phyloP scores from a whole-genome alignment of 2,113 vertebrate genomes.

The Galemys pyrenaicus region DNA sequence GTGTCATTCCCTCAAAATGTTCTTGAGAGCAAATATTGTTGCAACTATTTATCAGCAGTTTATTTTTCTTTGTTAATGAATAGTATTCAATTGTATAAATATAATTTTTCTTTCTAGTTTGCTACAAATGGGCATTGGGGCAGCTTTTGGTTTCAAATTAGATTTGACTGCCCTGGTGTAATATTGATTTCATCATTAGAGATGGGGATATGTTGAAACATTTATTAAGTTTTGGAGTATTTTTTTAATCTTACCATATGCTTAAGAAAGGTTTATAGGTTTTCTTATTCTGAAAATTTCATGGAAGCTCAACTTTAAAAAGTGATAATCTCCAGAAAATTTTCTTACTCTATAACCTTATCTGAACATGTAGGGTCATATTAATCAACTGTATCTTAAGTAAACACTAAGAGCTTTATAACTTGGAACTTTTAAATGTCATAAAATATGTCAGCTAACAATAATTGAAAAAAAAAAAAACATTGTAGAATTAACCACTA shows the following conservation, averaged over 20 bases:
- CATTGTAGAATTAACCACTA: background rate
- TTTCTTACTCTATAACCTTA: background rate
- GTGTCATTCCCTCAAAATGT: background rate
- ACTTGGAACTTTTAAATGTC: background rate
- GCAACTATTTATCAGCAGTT: background rate
- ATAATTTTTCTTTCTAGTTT: background rate
- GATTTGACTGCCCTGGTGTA: background rate
- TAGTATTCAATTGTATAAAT: background rate
- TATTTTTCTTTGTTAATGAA: background rate
- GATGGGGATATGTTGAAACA: background rate
- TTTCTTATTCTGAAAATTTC: background rate
- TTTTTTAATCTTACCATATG: background rate
- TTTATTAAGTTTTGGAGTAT: too few relatives aligned
- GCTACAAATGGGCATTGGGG: background rate
- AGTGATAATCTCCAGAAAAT: background rate
- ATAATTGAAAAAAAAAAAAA: constrained; percentile 2
- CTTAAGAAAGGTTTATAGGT: background rate
- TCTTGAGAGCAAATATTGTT: background rate
- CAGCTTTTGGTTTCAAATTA: background rate
- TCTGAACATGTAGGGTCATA: background rate
- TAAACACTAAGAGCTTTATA: constrained; percentile 1
- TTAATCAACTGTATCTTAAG: background rate
- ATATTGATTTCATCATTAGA: background rate
- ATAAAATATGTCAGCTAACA: background rate
- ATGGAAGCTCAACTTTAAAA: constrained; percentile 20